Evolutionary conservation across 2,113 vertebrate species (phyloP), one percentile per base, ranked within the genome.

Genomic region (Phrynosoma blainvillii): DNA sequence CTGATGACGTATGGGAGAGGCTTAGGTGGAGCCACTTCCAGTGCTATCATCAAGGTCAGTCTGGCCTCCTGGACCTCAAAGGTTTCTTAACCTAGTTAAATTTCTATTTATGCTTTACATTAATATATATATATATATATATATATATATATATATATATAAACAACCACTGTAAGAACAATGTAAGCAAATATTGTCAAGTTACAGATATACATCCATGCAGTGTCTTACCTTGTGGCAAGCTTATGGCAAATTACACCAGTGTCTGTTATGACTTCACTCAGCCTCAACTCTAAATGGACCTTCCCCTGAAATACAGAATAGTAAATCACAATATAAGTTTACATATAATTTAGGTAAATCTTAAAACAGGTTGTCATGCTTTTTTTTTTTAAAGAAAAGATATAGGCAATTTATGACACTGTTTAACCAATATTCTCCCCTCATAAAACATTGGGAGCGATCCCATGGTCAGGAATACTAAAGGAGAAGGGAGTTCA

Each of bases 231-330:
- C 99, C 99, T 96, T 91, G 98, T 97, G 89, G 98, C 98, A 11
- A 99, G 97, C 94, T 99, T 99, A 96, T 99, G 98, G 96, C 97
- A 99, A 96, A 99, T 95, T 42, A 95, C 97, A 16, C 99, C 98
- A 0, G 97, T 98, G 96, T 99, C 99, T 14, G 98, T 99, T 95
- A 99, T 99, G 95, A 99, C 98, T 95, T 99, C 99, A 90, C 98
- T 99, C 93, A 99, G 97, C 86, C 98, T 97, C 93, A 99, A 97
- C 93, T 99, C 98, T 52, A 99, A 96, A 92, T 99, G 99, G 87
- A 99, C 99, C 92, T 99, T 99, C 89, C 99, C 99, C 99, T 99
- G 97, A 92, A 94, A 95, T 32, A 94, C 52, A 95, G 0, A 92
- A 88, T 32, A 71, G 80, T 75, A 92, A 85, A 91, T 52, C 2